Evolutionary conservation across 2,797 vertebrate species (phyloP), one percentile per base, ranked within the genome.

Genomic region (Heteromormyrus szaboi): DNA sequence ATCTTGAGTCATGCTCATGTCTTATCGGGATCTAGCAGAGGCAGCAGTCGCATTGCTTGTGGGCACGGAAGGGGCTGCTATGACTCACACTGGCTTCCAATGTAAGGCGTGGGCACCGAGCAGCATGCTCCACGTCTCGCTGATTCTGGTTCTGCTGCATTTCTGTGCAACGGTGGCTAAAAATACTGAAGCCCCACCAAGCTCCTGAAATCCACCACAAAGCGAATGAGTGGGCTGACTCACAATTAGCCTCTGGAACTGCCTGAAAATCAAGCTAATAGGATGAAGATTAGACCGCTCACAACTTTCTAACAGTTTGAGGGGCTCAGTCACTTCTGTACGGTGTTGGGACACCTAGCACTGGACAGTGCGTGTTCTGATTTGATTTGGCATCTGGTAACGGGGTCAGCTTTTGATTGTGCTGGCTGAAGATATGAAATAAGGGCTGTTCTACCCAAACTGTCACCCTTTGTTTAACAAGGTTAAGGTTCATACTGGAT

Each of bases 161-260:
- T 46, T 88, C n/a, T 84, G 22, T 84, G 14, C 2, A 7, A 84
- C n/a, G 12, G 51, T 14, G 41, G 37, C 88, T 88, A 88, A 88
- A 88, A 88, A 88, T 88, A 88, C 29, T 8, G 54, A 85, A 65
- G 88, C 81, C 33, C 11, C 14, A 62, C 41, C 88, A 50, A 22
- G 54, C 56, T 85, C 5, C 54, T 48, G 81, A 25, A 85, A 50
- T 59, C 56, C 81, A 5, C 79, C 79, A 17, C 81, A 48, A 11
- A 62, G 44, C 12, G 41, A 51, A 85, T 48, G 79, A 85, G 88
- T 46, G 81, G 56, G 81, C 81, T 50, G 44, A 65, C 59, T 86
- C 44, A 14, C 22, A 65, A 25, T 86, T 56, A 56, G 50, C 54
- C 29, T 37, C 59, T 53, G 51, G 11, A 65, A 33, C 86, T 53